Conservation (phyloP, 2,797 vertebrate genomes). For the Gallinago stenura region DNA sequence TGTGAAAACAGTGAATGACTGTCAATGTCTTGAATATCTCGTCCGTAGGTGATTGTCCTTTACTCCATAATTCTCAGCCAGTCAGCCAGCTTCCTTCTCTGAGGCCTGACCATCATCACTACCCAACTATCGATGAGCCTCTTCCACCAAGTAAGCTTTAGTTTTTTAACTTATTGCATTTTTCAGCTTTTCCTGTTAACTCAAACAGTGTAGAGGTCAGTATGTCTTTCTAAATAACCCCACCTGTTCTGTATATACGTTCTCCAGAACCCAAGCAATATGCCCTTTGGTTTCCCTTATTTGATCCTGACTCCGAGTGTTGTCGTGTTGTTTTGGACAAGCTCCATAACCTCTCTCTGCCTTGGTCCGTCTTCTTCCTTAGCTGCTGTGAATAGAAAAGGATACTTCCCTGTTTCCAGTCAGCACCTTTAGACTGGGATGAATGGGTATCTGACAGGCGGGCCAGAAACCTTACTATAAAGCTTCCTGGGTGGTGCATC, state of each 20-base stretch:
- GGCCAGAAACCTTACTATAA: background rate
- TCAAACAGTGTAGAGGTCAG: slow-evolving; percentile 72
- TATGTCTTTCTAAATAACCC: slow-evolving; percentile 64
- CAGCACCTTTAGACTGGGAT: background rate
- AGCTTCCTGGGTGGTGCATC: background rate
- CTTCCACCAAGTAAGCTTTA: slow-evolving; percentile 98
- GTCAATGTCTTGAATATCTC: slow-evolving; percentile 83
- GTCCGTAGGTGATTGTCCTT: slow-evolving; percentile 90
- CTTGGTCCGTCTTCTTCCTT: background rate
- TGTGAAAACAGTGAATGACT: slow-evolving; percentile 75
- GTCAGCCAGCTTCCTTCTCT: slow-evolving; percentile 93
- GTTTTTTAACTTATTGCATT: slow-evolving; percentile 72
- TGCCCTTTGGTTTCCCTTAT: slow-evolving; percentile 23
- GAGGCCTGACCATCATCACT: slow-evolving; percentile 93
- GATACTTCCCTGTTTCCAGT: background rate
- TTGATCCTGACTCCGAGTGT: slow-evolving; percentile 25
- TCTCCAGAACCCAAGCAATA: background rate
- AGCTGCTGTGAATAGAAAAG: background rate
- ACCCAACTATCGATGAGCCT: slow-evolving; percentile 94
- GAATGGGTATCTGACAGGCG: background rate
- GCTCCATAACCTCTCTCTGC: background rate
- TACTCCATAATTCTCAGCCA: slow-evolving; percentile 88
- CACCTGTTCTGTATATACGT: slow-evolving; percentile 16
- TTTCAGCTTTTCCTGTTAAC: slow-evolving; percentile 72
- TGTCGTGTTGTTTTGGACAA: background rate